Conservation (phyloP, 2,113 vertebrate genomes). For the Alouatta palliata region DNA sequence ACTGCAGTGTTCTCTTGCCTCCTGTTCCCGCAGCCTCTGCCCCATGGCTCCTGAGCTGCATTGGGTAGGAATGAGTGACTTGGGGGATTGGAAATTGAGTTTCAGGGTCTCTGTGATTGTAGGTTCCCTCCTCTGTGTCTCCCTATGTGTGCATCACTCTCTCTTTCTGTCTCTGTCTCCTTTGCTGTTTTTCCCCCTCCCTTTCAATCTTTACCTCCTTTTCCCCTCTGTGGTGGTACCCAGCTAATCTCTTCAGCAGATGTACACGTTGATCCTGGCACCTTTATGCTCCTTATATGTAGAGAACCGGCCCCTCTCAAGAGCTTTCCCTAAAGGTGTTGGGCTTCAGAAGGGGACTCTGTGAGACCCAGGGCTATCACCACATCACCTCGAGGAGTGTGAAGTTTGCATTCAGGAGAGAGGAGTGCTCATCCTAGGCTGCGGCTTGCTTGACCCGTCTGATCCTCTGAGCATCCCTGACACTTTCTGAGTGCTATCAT, state of each 20-base stretch:
- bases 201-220: not conserved
- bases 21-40: not conserved
- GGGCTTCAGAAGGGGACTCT: not conserved
- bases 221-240: not conserved
- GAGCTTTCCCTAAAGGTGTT: not conserved
- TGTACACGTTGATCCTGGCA: not conserved
- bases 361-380: not conserved
- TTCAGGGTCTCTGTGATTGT: not conserved
- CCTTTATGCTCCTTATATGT: not conserved
- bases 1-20: slow-evolving; percentile 48
- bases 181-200: not conserved
- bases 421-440: not conserved
- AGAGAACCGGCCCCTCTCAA: not conserved
- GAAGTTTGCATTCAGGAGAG: slow-evolving; percentile 50
- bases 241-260: not conserved
- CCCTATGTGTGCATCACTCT: not conserved
- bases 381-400: not conserved
- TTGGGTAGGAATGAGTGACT: not conserved
- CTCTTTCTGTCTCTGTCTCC: not conserved
- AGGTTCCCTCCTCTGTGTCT: not conserved
- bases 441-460: not conserved
- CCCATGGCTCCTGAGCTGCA: not conserved
- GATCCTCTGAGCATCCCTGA: not conserved
- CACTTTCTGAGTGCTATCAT: not conserved
- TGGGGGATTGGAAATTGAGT: not conserved